Base-by-base conservation (phyloP, 2,888 invertebrate species). In the Drosophila leonis region DNA sequence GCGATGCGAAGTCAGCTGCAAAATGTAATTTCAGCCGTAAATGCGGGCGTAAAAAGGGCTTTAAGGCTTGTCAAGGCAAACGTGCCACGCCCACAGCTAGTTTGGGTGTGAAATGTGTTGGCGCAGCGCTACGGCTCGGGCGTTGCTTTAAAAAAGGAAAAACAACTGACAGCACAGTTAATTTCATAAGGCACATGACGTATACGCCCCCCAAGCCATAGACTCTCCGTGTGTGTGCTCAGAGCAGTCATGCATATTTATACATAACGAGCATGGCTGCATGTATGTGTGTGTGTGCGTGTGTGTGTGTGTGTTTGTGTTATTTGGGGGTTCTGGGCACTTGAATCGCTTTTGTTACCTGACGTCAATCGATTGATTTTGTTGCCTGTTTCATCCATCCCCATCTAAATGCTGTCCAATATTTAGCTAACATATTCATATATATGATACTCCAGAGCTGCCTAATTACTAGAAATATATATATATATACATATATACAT, bases 331-430 rank as follows among this genome's bases (percentile, higher is more conserved):
- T 51, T 65, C 54, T 57, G 65, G 55, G 59, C 72, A 77, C 68
- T 78, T 75, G 63, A 68, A 78, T 54, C 27, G 52, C 20, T 65
- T 78, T 79, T 68, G 65, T 78, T 59, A 65, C 66, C 85, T 85
- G 88, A 85, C 90, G 88, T 85, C 90, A 85, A 89, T 89, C 90
- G 88, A 85, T 85, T 87, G 88, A 77, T 79, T 89, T 70, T 35
- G 41, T 18, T 18, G 59, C 55, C 39, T 31, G 9, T 49, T 44
- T 24, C 56, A 35, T 41, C 33, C 41, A 39, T n/a, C 31, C 29
- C 18, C 12, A 37, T 10, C 35, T 29, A 37, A 18, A 35, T 31
- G 33, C 24, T n/a, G 18, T 3, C 39, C 57, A 48, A 49, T 75
- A 57, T 46, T 65, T 51, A 42, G 37, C 48, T 29, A 35, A 54